Evolutionary conservation across 2,113 vertebrate species (phyloP), one percentile per base, ranked within the genome.

Genomic region (Irena cyanogastra): DNA sequence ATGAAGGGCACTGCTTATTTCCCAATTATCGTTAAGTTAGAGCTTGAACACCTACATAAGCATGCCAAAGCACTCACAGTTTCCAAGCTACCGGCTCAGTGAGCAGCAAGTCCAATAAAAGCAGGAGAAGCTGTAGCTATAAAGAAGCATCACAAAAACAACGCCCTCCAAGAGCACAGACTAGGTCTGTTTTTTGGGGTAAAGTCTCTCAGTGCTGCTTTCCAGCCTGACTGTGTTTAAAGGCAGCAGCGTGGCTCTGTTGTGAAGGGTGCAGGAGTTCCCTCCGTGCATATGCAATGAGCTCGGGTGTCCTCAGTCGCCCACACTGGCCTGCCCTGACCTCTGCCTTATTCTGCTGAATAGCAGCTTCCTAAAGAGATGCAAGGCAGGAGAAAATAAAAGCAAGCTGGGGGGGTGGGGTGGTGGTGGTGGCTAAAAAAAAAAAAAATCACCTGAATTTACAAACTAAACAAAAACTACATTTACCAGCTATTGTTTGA

Each of bases 401-500:
- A 85, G 33, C 53, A 77, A 87, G 50, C n/a, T 5, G 1, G 0
- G 0, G 10, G 5, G 14, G 3, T 2, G 7, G 6, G 5, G 5
- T 2, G 3, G 2, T 12, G 3, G 2, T 2, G 11, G n/a, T n/a
- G n/a, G n/a, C n/a, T n/a, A n/a, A 16, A 20, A 41, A 42, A 28
- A 54, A 87, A 41, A 50, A 13, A 54, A 31, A 28, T 27, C 37
- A 65, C 31, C 13, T 3, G 2, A 70, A 86, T 50, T 70, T 70
- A 94, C 10, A 30, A 82, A 49, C 4, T 13, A 69, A 82, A 68
- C 26, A 60, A 82, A 90, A 84, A 10, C 3, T 18, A 7, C 0
- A 1, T 70, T 77, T 74, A 11, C 39, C 45, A 88, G 54, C 45
- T 71, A 30, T 30, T 85, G 76, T 57, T 69, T 74, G 39, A 87